Percentiles rank a stretch among this genome's conserved stretches.
Evolutionary conservation across 2,113 vertebrate genomes (phyloP).

Genomic region (Periophthalmodon schlosseri): DNA sequence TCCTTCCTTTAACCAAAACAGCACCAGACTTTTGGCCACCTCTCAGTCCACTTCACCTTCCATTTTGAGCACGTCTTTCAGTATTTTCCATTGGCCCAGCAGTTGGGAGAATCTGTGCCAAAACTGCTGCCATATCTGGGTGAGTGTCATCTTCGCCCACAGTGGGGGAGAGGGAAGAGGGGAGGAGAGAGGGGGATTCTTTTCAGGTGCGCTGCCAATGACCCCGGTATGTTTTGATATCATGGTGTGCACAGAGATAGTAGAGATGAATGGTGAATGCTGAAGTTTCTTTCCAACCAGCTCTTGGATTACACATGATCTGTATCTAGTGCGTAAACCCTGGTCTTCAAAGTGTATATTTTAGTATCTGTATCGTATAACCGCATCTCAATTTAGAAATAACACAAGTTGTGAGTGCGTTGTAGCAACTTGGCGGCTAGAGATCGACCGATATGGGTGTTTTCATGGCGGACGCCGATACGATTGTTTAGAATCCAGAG

Average conservation of each 20-base stretch:
- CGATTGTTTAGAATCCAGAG: too few species aligned
- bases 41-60: conserved; percentile 15
- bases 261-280: conserved; percentile 49
- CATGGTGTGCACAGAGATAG: conserved; percentile 49
- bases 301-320: conserved; percentile 39
- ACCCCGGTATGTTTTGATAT: conserved; percentile 40
- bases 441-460: too few species aligned
- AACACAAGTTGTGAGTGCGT: too few species aligned
- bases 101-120: conserved; percentile 54
- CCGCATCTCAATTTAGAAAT: not conserved
- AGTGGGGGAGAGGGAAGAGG: conserved; percentile 57
- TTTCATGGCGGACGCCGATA: too few species aligned
- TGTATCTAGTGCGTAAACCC: not conserved
- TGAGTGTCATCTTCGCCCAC: conserved; percentile 68
- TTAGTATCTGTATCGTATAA: not conserved
- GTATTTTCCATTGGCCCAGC: conserved; percentile 22
- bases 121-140: conserved; percentile 55
- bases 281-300: conserved; percentile 10
- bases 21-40: conserved; percentile 24
- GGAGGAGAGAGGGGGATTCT: conserved; percentile 40
- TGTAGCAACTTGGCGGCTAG: too few species aligned
- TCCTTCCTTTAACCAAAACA: conserved; percentile 47
- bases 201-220: conserved; percentile 54
- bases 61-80: conserved; percentile 5
- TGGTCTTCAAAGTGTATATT: not conserved